Evolutionary conservation across 1,140 invertebrate genomes (phyloP), one percentile per base, ranked within the genome.

Genomic region (Cherax destructor): DNA sequence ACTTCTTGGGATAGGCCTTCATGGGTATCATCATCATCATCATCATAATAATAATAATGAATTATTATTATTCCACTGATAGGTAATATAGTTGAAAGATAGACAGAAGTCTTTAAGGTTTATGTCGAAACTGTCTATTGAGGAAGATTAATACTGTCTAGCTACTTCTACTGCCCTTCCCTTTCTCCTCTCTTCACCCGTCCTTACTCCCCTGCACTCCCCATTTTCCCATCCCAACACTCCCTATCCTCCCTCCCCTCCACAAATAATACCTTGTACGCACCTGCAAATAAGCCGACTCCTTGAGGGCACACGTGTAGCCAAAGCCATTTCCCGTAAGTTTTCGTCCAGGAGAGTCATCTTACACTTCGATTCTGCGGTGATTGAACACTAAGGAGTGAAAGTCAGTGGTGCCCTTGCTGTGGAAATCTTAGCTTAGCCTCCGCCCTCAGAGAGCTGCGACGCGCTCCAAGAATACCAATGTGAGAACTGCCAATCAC

Each of bases 401-500:
- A 65, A 65, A 65, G 13, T 18, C 5, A 24, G 30, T 24, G 80
- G 47, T 61, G 7, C 80, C n/a, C 52, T 56, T 56, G 9, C 52
- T 83, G 24, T 83, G 61, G 18, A 65, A 65, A 65, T 65, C 61
- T 65, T 21, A 65, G 61, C 61, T 65, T 21, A 65, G 61, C 16
- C 21, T 21, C 21, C 21, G 21, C 61, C 61, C 61, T 65, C 16
- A 65, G 61, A 65, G 61, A 65, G 5, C 61, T 21, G 16, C 13
- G 61, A 65, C 21, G 18, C 21, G 13, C 61, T 21, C 18, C 18
- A 6, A 4, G 61, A 16, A 65, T 65, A 65, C 61, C 61, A 21
- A 65, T 65, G 61, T 65, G 61, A 65, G 61, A 65, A 65, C 61
- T 65, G 61, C 61, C 61, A 65, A 65, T 65, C 61, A 65, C 61